A percentile compares a stretch with the other conserved stretches of the same genome.
Conservation (phyloP, 35 echinoderm and acorn worm genomes). For the Holothuria glaberrima region DNA sequence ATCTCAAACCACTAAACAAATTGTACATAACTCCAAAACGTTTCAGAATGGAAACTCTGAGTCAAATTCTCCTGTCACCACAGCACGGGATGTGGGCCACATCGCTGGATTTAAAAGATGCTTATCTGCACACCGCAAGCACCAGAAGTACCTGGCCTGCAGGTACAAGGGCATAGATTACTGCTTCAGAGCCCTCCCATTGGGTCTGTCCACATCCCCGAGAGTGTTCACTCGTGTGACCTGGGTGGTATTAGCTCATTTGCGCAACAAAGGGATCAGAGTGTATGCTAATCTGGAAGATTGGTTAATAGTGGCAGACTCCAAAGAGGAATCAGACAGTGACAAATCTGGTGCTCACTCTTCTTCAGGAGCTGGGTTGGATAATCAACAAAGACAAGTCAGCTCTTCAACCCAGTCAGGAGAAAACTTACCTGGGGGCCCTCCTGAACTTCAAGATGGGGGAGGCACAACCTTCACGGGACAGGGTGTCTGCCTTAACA, state of each 20-base stretch:
- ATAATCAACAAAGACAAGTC: constrained; percentile 19
- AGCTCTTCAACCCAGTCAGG: constrained; percentile 11
- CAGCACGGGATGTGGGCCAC: constrained; percentile 2
- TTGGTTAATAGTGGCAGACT: constrained; percentile 7
- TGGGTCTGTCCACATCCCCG: neutral
- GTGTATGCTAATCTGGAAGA: neutral
- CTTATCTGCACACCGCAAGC: neutral
- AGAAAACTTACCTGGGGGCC: neutral
- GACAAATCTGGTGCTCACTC: neutral
- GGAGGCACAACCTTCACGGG: constrained; percentile 1
- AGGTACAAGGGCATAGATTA: no score
- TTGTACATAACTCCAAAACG: neutral
- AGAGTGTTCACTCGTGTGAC: no score
- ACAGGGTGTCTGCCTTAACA: constrained; percentile 1
- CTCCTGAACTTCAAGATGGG: constrained; percentile 6
- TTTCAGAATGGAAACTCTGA: constrained; percentile 15
- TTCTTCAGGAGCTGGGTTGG: constrained; percentile 5
- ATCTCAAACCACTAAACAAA: constrained; percentile 1
- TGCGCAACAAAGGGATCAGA: constrained; percentile 11
- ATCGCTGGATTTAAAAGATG: constrained; percentile 2
- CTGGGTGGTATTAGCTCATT: no score
- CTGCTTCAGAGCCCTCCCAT: no score
- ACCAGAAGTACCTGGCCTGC: constrained; percentile 12
- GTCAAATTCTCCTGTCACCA: neutral
- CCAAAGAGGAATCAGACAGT: constrained; percentile 1